Evolutionary conservation across 2,888 invertebrate species (phyloP).

Genomic region (Troilus luridus): DNA sequence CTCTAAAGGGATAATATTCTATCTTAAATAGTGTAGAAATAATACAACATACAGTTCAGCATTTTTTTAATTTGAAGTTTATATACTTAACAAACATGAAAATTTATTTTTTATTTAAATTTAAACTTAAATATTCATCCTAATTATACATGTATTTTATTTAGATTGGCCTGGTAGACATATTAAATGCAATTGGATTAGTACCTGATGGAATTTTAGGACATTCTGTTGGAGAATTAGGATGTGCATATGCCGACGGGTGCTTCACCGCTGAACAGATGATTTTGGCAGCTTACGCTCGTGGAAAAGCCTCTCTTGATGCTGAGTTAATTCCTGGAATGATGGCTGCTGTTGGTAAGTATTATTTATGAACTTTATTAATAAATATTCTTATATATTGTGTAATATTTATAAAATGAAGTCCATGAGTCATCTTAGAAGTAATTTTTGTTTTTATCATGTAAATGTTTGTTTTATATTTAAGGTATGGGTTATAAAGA

Average conservation of each 20-base stretch:
- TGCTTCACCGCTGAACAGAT: slow-evolving; percentile 76
- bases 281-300: slow-evolving; percentile 75
- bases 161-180: slow-evolving; percentile 77
- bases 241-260: slow-evolving; percentile 78
- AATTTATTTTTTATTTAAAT: neutral
- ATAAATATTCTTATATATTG: neutral
- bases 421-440: neutral
- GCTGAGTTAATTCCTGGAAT: slow-evolving; percentile 69
- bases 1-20: neutral
- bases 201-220: slow-evolving; percentile 83
- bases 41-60: no score
- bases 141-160: slow-evolving; percentile 30
- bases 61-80: neutral
- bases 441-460: neutral
- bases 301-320: slow-evolving; percentile 71
- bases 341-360: slow-evolving; percentile 73
- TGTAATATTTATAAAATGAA: neutral
- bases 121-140: neutral
- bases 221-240: slow-evolving; percentile 77
- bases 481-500: slow-evolving; percentile 66
- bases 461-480: slow-evolving; percentile 9
- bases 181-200: slow-evolving; percentile 76
- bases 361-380: neutral
- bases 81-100: neutral
- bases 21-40: neutral